Percentiles rank a stretch among this genome's conserved stretches.
Conservation (phyloP, 2,113 vertebrate species). For the Leucopternis melanops region DNA sequence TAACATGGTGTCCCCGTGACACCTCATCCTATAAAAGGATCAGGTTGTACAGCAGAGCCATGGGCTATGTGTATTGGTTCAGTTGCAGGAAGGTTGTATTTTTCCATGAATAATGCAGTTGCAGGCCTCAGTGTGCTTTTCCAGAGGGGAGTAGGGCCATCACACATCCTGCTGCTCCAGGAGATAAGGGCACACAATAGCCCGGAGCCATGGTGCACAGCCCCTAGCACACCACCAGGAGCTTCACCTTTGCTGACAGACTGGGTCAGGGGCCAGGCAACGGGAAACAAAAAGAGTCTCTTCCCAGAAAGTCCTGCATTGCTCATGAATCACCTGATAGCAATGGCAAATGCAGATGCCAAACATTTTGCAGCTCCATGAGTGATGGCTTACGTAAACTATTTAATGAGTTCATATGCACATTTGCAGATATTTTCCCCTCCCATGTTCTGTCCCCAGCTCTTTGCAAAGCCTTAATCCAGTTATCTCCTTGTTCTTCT, state of each 20-base stretch:
- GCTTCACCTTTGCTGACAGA: neutral
- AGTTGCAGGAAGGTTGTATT: neutral
- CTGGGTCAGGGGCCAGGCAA: neutral
- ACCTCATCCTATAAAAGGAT: neutral
- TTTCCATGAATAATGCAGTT: neutral
- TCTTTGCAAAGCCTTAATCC: neutral
- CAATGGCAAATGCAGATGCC: neutral
- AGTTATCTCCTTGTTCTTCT: neutral
- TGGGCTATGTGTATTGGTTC: neutral
- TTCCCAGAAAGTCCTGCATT: neutral
- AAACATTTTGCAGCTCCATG: neutral
- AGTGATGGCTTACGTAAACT: neutral
- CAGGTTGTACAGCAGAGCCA: neutral
- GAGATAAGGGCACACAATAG: slow-evolving; percentile 25
- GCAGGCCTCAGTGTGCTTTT: neutral
- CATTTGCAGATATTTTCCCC: neutral
- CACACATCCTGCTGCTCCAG: slow-evolving; percentile 19
- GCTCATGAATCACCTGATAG: neutral
- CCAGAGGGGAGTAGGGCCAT: neutral
- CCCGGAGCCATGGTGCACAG: neutral
- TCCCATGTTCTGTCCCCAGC: neutral
- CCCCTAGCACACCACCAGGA: neutral
- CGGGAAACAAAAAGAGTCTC: neutral
- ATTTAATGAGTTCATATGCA: neutral
- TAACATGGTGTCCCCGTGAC: neutral